Base-by-base conservation (phyloP, 2,113 vertebrate genomes). In the Caretta caretta region DNA sequence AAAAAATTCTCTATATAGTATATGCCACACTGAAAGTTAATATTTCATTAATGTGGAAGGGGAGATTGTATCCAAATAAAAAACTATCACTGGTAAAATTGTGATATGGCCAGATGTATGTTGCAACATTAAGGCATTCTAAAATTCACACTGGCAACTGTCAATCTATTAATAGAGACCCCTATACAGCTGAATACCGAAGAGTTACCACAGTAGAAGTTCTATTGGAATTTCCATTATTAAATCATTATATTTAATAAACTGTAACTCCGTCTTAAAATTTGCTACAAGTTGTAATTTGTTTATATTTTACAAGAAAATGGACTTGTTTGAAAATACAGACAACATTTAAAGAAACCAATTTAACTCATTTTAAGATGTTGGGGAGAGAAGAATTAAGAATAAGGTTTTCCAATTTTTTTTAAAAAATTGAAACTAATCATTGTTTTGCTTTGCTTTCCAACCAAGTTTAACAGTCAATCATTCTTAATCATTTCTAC, bases 201-300 rank as follows among this genome's bases (percentile, higher is more conserved):
- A 65, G 88, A 95, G 96, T 92, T 94, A 96, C 76, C 84, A 95
- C 95, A 96, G 83, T 96, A 94, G 84, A 93, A 92, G 90, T 89
- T 97, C 96, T 97, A 94, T 95, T 98, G 97, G 97, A 97, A 97
- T 91, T 91, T 81, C 94, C 87, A 92, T 94, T 97, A 97, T 82
- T 25, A 97, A 97, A 86, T 62, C 97, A 35, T 94, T 93, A 89
- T 86, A 97, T 97, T 96, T 97, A 97, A 95, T 92, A 59, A 95
- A 80, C 78, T 90, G 83, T 56, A 72, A 91, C 96, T 94, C 91
- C 94, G 83, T 53, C 51, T 92, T 93, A 56, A 48, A 95, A 80
- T 83, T 94, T 16, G 72, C 94, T 90, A 76, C 13, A 95, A 38
- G 85, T 51, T 95, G 48, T 16, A 96, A 94, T 79, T 88, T 90